Percentiles rank a stretch among this genome's conserved stretches.
These are phyloP conservation scores for Pseudochirops cupreus DNA, from an alignment of 2,797 vertebrate species.

Conservation along the genomic window DNA sequence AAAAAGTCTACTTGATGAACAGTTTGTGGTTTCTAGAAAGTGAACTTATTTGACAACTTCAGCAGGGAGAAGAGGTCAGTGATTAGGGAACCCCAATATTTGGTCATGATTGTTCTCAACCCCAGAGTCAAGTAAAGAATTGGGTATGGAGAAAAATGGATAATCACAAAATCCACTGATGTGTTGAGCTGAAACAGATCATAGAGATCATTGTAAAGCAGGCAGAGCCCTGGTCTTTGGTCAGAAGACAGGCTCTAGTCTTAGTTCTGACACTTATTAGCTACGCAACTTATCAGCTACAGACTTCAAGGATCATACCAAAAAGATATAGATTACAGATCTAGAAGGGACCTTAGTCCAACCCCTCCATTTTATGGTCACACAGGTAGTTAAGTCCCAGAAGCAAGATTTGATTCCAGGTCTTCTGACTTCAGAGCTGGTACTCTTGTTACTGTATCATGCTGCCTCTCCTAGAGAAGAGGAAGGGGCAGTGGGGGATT, in stretches of 20 bases:
- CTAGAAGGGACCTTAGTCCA: neutral
- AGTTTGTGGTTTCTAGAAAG: neutral
- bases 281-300: neutral
- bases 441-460: neutral
- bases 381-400: neutral
- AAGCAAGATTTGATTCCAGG: neutral
- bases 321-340: neutral
- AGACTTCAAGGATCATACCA: neutral
- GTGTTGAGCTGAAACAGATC: neutral
- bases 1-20: neutral
- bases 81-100: neutral
- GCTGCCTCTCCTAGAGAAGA: neutral
- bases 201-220: neutral
- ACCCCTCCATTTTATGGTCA: neutral
- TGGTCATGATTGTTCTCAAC: neutral
- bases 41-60: neutral
- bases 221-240: neutral
- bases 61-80: neutral
- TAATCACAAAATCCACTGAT: neutral
- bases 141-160: neutral
- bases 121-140: neutral
- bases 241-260: neutral
- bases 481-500: neutral
- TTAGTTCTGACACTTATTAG: neutral
- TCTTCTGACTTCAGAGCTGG: neutral